Conservation (phyloP, 92 coral and sea anemone species). For the Porites evermanni region DNA sequence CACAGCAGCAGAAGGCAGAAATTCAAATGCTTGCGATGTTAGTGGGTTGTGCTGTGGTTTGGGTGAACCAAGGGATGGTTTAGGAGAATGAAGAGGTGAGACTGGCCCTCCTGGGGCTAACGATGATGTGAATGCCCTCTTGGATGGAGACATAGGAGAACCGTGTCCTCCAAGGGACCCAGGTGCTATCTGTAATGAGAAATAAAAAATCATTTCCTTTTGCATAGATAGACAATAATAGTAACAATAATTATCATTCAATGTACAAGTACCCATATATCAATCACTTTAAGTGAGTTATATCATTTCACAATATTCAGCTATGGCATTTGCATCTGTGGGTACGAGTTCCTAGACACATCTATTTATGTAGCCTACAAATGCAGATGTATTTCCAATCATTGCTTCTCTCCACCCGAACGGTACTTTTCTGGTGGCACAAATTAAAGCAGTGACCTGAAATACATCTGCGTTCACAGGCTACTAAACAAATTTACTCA, state of each 20-base stretch:
- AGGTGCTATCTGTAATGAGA: constrained; percentile 18
- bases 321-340: no score
- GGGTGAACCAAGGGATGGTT: constrained; percentile 66
- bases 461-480: no score
- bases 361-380: no score
- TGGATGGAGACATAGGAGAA: constrained; percentile 82
- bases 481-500: no score
- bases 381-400: no score
- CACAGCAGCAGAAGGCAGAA: constrained; percentile 92
- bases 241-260: no score
- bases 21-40: constrained; percentile 84
- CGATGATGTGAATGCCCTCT: constrained; percentile 82
- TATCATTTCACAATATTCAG: no score
- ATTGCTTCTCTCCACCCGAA: no score
- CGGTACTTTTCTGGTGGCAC: no score
- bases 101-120: constrained; percentile 93
- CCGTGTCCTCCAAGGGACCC: constrained; percentile 59
- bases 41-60: constrained; percentile 70
- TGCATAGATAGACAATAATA: neutral
- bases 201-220: neutral
- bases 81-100: constrained; percentile 89
- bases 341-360: no score
- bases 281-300: no score
- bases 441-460: no score
- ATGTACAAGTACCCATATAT: neutral